Percentiles rank a stretch among this genome's conserved stretches.
These are phyloP conservation scores for Cecropterus lyciades DNA, from an alignment of 1,140 invertebrate genomes.

Conservation along the genomic window DNA sequence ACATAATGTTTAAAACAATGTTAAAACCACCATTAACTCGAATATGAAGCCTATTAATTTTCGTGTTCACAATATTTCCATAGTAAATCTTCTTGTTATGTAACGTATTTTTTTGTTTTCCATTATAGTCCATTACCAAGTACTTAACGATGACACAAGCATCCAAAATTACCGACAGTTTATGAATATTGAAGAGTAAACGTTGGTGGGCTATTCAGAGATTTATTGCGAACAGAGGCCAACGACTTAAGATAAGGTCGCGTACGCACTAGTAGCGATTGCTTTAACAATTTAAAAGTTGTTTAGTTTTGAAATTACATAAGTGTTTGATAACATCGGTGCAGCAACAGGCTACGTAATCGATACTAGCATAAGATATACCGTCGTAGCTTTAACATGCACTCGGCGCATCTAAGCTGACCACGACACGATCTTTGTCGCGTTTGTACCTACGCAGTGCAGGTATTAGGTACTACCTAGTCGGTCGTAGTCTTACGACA, in stretches of 20 bases:
- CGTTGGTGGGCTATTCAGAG: constrained; percentile 17
- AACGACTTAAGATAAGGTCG: constrained; percentile 36
- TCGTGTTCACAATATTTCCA: neutral
- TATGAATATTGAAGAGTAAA: constrained; percentile 13
- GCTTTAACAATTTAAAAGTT: constrained; percentile 27
- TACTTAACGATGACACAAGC: constrained; percentile 5
- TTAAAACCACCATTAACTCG: neutral
- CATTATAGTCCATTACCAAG: neutral
- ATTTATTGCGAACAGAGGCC: constrained; percentile 37
- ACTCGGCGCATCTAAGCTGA: constrained; percentile 22
- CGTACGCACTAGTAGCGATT: constrained; percentile 34
- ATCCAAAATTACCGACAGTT: neutral
- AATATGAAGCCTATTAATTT: neutral
- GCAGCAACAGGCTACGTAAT: constrained; percentile 37
- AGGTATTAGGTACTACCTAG: no score
- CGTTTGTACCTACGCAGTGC: neutral
- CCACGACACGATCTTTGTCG: constrained; percentile 39
- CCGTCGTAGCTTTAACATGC: constrained; percentile 40
- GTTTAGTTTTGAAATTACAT: constrained; percentile 30
- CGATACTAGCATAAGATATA: constrained; percentile 37
- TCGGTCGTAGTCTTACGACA: constrained; percentile 6
- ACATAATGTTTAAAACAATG: constrained; percentile 16
- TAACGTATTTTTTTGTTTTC: constrained; percentile 1
- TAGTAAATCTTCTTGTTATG: neutral
- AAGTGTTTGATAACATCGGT: constrained; percentile 36